Percentiles rank a stretch among this genome's conserved stretches.
Evolutionary conservation across 2,797 vertebrate genomes (phyloP).

Genomic region (Limnodromus scolopaceus): DNA sequence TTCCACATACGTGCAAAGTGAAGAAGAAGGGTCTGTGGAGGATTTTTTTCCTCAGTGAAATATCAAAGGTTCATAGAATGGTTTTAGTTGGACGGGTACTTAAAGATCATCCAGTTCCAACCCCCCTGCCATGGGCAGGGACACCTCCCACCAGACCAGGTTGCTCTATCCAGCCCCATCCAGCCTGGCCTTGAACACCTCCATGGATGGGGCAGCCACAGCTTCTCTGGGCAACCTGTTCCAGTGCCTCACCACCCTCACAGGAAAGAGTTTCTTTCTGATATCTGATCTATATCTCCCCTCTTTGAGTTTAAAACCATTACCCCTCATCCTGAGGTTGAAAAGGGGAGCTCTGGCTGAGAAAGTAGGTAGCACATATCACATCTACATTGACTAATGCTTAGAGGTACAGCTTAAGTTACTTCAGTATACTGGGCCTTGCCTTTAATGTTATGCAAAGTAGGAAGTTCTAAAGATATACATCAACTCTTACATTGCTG

Average conservation of each 20-base stretch:
- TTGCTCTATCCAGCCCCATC: too few relatives aligned
- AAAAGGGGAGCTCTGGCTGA: neutral
- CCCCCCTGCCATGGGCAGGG: too few relatives aligned
- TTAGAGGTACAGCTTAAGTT: neutral
- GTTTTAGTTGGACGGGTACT: too few relatives aligned
- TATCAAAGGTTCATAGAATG: neutral
- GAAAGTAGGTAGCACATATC: neutral
- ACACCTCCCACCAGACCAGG: too few relatives aligned
- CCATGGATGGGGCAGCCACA: too few relatives aligned
- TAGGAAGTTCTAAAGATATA: neutral
- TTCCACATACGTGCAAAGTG: neutral
- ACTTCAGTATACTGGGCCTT: neutral
- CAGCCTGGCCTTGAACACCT: too few relatives aligned
- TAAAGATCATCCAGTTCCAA: too few relatives aligned
- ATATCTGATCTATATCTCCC: too few relatives aligned
- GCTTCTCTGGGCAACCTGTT: too few relatives aligned
- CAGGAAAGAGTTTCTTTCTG: too few relatives aligned
- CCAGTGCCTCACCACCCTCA: too few relatives aligned
- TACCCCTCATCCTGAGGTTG: neutral
- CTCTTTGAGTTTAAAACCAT: too few relatives aligned
- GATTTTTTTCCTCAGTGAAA: neutral
- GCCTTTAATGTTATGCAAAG: neutral
- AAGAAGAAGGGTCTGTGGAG: neutral
- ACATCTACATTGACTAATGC: neutral
- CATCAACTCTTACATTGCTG: neutral